These are phyloP conservation scores for Pseudococcus viburni DNA, from an alignment of 2,888 invertebrate species.

Conservation along the genomic window DNA sequence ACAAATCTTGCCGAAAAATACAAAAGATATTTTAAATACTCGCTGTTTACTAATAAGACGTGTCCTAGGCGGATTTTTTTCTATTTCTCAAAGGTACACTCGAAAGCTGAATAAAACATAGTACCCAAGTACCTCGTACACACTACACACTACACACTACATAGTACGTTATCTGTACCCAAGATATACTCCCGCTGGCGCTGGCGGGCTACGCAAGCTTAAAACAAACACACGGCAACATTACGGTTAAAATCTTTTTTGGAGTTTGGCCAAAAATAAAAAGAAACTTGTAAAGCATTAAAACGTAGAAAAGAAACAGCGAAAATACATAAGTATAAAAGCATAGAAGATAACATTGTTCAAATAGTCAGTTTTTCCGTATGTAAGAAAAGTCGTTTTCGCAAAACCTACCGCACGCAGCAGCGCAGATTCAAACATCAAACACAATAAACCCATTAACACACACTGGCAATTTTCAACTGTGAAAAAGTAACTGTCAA, in stretches of 20 bases:
- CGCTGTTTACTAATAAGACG: too few relatives aligned
- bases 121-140: too few relatives aligned
- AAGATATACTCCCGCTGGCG: too few relatives aligned
- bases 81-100: too few relatives aligned
- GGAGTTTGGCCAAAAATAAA: constrained; percentile 42
- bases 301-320: constrained; percentile 50
- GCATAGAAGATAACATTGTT: constrained; percentile 54
- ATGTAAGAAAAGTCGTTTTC: constrained; percentile 50
- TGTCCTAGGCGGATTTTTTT: too few relatives aligned
- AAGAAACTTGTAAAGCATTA: constrained; percentile 49
- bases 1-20: too few relatives aligned
- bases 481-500: constrained; percentile 48
- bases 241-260: constrained; percentile 54
- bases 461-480: constrained; percentile 33
- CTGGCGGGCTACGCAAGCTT: too few relatives aligned
- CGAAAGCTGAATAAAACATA: too few relatives aligned
- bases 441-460: constrained; percentile 57
- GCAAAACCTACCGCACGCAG: background rate
- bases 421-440: constrained; percentile 36
- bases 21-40: too few relatives aligned
- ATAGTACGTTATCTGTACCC: too few relatives aligned
- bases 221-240: constrained; percentile 33
- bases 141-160: too few relatives aligned
- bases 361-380: constrained; percentile 23
- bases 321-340: constrained; percentile 54